phyloP scores from a whole-genome alignment of 2,113 vertebrate species.

The Stigmatopora nigra region DNA sequence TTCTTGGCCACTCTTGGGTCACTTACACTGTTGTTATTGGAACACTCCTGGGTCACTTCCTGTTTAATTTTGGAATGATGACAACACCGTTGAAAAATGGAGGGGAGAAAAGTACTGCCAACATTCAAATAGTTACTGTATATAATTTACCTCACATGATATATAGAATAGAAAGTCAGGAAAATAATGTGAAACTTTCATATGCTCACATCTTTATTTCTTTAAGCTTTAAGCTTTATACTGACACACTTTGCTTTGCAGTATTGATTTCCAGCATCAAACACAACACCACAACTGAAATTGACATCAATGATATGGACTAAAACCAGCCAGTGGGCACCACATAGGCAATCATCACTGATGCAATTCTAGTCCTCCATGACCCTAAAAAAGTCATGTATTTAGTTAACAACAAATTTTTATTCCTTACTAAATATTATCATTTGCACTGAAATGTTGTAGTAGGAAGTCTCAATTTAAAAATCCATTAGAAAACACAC shows the following conservation, averaged over 20 bases:
- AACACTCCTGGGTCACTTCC: too few relatives aligned
- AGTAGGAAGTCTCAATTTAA: not conserved
- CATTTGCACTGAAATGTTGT: not conserved
- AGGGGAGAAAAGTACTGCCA: too few relatives aligned
- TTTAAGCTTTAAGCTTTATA: conserved; percentile 6
- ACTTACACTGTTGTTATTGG: too few relatives aligned
- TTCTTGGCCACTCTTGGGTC: too few relatives aligned
- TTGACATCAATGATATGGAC: conserved; percentile 6
- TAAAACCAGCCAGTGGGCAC: not conserved
- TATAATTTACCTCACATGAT: too few relatives aligned
- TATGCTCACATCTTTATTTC: not conserved
- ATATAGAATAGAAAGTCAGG: too few relatives aligned
- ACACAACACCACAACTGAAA: conserved; percentile 1
- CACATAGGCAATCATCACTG: not conserved
- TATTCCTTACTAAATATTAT: not conserved
- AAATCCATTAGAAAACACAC: not conserved
- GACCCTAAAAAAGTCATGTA: not conserved
- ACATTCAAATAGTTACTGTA: too few relatives aligned
- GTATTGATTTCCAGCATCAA: conserved; percentile 31
- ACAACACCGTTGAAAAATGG: too few relatives aligned
- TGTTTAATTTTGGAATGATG: too few relatives aligned
- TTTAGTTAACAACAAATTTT: not conserved
- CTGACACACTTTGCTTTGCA: conserved; percentile 9
- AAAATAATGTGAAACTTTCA: conserved; percentile 2
- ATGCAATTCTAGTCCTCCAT: not conserved